phyloP scores from a whole-genome alignment of 1,140 invertebrate species.

The Scaptodrosophila lebanonensis region DNA sequence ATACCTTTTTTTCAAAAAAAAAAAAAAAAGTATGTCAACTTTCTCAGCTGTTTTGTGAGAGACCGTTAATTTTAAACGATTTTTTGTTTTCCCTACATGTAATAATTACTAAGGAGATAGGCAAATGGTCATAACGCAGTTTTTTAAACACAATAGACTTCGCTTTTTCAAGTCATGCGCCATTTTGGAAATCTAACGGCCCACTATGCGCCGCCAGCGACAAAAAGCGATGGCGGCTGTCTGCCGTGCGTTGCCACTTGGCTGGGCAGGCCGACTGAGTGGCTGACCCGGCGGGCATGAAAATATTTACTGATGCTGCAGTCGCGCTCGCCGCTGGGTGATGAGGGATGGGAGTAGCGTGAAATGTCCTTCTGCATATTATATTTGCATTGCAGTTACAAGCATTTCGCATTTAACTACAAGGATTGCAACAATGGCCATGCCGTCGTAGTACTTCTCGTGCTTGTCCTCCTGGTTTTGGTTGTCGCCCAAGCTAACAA shows the following conservation, averaged over 20 bases:
- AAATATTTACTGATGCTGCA: slow-evolving; percentile 54
- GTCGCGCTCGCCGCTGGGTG: not conserved
- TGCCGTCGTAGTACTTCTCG: not conserved
- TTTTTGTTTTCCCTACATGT: too few species aligned
- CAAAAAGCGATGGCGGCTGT: slow-evolving; percentile 21
- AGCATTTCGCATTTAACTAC: slow-evolving; percentile 67
- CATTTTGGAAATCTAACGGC: too few species aligned
- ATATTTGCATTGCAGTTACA: slow-evolving; percentile 75
- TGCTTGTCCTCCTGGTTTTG: too few species aligned
- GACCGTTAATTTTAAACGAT: too few species aligned
- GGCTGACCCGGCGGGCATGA: slow-evolving; percentile 35
- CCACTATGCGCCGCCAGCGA: too few species aligned
- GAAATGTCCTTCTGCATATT: slow-evolving; percentile 71
- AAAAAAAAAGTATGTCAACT: not conserved
- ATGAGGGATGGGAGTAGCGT: slow-evolving; percentile 26
- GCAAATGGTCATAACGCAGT: too few species aligned
- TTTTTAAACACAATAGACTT: too few species aligned
- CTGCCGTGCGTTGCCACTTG: slow-evolving; percentile 61
- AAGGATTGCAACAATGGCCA: slow-evolving; percentile 2
- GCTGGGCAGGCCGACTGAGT: slow-evolving; percentile 37
- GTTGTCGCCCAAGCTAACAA: slow-evolving; percentile 59
- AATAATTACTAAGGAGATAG: too few species aligned
- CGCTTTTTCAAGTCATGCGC: too few species aligned
- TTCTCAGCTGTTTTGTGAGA: not conserved
- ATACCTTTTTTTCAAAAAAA: too few species aligned